phyloP scores from a whole-genome alignment of 2,888 invertebrate genomes.

The Sthenelais limicola region DNA sequence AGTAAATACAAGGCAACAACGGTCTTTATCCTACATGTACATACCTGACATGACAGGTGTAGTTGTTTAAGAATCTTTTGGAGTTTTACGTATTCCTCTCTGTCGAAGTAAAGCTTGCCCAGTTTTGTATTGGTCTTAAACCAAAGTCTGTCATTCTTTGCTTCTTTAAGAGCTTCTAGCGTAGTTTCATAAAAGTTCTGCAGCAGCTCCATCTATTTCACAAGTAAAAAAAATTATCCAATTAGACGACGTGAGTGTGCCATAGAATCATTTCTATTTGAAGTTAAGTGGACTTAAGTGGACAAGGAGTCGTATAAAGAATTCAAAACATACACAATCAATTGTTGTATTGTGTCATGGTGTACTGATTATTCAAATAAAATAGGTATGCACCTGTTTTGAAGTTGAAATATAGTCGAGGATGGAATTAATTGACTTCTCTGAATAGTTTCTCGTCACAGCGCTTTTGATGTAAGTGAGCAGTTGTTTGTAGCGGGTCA shows the following conservation, averaged over 20 bases:
- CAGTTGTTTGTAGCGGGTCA: slow-evolving; percentile 94
- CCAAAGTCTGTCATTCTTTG: slow-evolving; percentile 99
- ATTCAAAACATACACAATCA: background rate
- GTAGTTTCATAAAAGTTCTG: slow-evolving; percentile 97
- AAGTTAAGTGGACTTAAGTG: background rate
- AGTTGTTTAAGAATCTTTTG: slow-evolving; percentile 97
- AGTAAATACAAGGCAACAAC: no score
- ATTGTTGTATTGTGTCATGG: background rate
- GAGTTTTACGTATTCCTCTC: slow-evolving; percentile 93
- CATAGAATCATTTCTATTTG: background rate
- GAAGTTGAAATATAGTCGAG: slow-evolving; percentile 99
- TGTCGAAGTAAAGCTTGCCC: slow-evolving; percentile 97
- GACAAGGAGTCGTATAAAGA: background rate
- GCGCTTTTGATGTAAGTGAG: slow-evolving; percentile 99
- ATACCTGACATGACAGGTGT: slow-evolving; percentile 95
- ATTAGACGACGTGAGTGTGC: background rate
- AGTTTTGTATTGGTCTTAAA: slow-evolving; percentile 99
- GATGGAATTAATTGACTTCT: slow-evolving; percentile 99
- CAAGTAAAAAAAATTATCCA: background rate
- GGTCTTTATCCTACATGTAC: no score
- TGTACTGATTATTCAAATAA: slow-evolving; percentile 53
- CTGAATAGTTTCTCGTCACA: slow-evolving; percentile 98
- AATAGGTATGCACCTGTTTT: slow-evolving; percentile 83
- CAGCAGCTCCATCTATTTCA: slow-evolving; percentile 76
- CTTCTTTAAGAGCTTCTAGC: slow-evolving; percentile 83